Evolutionary conservation across 2,113 vertebrate species (phyloP).

Genomic region (Alligator mississippiensis): DNA sequence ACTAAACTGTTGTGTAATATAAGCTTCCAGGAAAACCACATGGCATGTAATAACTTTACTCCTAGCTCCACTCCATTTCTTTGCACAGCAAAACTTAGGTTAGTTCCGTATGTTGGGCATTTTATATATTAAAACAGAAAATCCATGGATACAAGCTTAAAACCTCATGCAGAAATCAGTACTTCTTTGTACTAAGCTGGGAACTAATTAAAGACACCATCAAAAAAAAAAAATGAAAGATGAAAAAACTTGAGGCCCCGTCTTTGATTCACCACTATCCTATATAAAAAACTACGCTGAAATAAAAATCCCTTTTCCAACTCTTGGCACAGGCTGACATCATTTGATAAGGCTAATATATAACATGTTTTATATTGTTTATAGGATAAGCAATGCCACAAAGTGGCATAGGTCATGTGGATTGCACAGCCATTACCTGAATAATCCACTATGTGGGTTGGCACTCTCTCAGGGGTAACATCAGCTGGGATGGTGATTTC

Average conservation of each 20-base stretch:
- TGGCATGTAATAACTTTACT: neutral
- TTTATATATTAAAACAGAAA: neutral
- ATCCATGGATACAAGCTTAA: neutral
- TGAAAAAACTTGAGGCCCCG: neutral
- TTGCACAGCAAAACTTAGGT: neutral
- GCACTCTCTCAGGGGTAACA: constrained; percentile 97
- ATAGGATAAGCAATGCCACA: neutral
- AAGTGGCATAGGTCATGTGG: neutral
- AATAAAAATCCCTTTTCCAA: too few relatives aligned
- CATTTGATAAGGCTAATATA: neutral
- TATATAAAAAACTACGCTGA: too few relatives aligned
- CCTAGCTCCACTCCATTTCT: neutral
- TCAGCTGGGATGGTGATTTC: constrained; percentile 99
- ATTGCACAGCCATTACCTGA: constrained; percentile 82
- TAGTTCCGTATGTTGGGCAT: neutral
- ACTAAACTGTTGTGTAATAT: neutral
- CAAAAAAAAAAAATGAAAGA: neutral
- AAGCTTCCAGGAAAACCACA: neutral
- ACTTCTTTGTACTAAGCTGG: neutral
- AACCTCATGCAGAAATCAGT: neutral
- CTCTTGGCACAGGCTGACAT: neutral
- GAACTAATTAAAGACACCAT: neutral
- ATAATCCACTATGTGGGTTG: constrained; percentile 98
- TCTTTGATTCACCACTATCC: too few relatives aligned
- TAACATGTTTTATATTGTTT: too few relatives aligned